Percentiles rank a stretch among this genome's conserved stretches.
These are phyloP conservation scores for Girardinus metallicus DNA, from an alignment of 2,797 vertebrate genomes.

Conservation along the genomic window DNA sequence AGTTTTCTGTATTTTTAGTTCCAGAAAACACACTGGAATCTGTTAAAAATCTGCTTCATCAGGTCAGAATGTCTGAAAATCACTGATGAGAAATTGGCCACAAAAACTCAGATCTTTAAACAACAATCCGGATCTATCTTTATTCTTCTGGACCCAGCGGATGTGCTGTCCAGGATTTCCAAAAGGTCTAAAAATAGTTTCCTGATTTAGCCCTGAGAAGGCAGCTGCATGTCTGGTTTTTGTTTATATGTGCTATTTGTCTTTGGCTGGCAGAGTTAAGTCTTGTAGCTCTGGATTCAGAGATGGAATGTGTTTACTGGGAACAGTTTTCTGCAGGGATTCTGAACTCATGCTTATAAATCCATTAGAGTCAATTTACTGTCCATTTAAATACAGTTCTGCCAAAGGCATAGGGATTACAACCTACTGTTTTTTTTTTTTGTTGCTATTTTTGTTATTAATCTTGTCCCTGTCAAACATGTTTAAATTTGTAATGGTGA, in stretches of 20 bases:
- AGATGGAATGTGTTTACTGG: conserved; percentile 1
- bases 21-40: background rate
- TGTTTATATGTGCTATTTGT: background rate
- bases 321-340: background rate
- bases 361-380: background rate
- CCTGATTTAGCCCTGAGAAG: background rate
- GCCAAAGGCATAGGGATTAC: background rate
- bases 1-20: background rate
- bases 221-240: conserved; percentile 6
- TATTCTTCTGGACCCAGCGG: background rate
- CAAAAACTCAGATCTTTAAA: background rate
- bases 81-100: background rate
- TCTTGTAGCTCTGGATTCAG: background rate
- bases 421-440: background rate
- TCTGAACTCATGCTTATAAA: background rate
- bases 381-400: background rate
- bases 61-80: background rate
- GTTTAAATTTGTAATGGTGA: background rate
- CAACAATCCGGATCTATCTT: background rate
- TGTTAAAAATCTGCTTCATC: background rate
- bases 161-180: conserved; percentile 1
- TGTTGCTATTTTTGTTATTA: background rate
- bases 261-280: background rate
- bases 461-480: background rate
- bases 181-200: conserved; percentile 2